Conservation (phyloP, 2,797 vertebrate species). For the Craterocephalus amniculus region DNA sequence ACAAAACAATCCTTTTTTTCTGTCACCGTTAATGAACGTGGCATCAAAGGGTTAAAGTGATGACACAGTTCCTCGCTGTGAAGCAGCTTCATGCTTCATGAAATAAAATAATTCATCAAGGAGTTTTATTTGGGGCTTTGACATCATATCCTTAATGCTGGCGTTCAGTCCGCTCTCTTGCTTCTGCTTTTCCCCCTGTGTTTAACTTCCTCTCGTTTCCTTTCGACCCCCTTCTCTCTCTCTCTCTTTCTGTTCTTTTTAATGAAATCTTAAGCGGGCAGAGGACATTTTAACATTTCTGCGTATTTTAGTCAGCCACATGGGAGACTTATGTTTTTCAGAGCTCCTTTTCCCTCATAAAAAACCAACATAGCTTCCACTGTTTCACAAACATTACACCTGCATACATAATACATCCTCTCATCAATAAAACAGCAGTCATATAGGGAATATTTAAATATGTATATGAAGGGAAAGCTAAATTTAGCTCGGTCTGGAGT, state of each 20-base stretch:
- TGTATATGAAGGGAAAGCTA: constrained; percentile 72
- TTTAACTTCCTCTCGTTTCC: constrained; percentile 34
- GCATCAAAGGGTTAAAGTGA: not conserved
- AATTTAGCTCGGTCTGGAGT: constrained; percentile 73
- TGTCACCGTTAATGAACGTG: too few species aligned
- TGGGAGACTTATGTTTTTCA: constrained; percentile 45
- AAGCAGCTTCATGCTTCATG: constrained; percentile 11
- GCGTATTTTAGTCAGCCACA: constrained; percentile 69
- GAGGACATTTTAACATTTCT: constrained; percentile 52
- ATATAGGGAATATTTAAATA: constrained; percentile 78
- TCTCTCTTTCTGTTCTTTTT: too few species aligned
- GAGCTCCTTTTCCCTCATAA: constrained; percentile 9
- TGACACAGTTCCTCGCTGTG: constrained; percentile 22
- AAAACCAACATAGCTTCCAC: constrained; percentile 38
- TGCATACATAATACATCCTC: constrained; percentile 61
- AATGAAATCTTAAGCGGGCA: constrained; percentile 50
- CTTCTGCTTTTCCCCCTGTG: constrained; percentile 19
- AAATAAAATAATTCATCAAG: constrained; percentile 30
- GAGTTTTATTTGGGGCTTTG: constrained; percentile 47
- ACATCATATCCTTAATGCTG: constrained; percentile 23
- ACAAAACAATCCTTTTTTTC: too few species aligned
- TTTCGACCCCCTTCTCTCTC: constrained; percentile 11
- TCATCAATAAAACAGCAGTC: constrained; percentile 77
- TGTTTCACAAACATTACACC: constrained; percentile 43
- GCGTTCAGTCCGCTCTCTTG: constrained; percentile 7